Evolutionary conservation across 2,888 invertebrate genomes (phyloP).

Genomic region (Labia minor): DNA sequence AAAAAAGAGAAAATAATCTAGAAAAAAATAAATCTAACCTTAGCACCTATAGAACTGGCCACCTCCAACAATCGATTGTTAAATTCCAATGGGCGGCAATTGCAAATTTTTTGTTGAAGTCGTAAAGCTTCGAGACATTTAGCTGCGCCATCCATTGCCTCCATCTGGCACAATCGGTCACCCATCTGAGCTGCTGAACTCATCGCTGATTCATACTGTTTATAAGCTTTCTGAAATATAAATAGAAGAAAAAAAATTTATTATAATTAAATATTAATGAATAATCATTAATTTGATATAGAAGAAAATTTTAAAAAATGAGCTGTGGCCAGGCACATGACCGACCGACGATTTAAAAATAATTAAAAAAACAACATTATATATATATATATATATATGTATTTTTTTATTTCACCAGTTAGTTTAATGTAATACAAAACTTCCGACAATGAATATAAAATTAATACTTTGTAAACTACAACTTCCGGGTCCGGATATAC

Average conservation of each 20-base stretch:
- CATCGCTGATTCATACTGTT: conserved; percentile 81
- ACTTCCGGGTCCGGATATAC: too few relatives aligned
- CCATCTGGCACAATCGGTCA: conserved; percentile 77
- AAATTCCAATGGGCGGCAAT: conserved; percentile 75
- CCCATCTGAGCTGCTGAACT: conserved; percentile 65
- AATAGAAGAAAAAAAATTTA: not conserved
- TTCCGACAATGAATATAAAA: not conserved
- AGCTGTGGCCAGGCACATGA: too few relatives aligned
- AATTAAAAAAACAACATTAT: too few relatives aligned
- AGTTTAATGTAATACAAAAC: not conserved
- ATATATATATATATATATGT: too few relatives aligned
- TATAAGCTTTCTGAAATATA: conserved; percentile 48
- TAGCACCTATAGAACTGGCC: conserved; percentile 75
- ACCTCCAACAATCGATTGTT: conserved; percentile 73
- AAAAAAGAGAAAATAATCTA: too few relatives aligned
- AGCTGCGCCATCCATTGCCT: conserved; percentile 80
- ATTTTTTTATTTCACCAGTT: too few relatives aligned
- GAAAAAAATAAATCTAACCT: too few relatives aligned
- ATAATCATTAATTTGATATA: not conserved
- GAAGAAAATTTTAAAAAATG: too few relatives aligned
- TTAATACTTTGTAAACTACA: too few relatives aligned
- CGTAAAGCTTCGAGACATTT: conserved; percentile 62
- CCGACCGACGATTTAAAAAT: too few relatives aligned
- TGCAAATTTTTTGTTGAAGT: conserved; percentile 72
- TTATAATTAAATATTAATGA: too few relatives aligned